phyloP scores from a whole-genome alignment of 1,140 invertebrate species.

The Rhynchophorus ferrugineus region DNA sequence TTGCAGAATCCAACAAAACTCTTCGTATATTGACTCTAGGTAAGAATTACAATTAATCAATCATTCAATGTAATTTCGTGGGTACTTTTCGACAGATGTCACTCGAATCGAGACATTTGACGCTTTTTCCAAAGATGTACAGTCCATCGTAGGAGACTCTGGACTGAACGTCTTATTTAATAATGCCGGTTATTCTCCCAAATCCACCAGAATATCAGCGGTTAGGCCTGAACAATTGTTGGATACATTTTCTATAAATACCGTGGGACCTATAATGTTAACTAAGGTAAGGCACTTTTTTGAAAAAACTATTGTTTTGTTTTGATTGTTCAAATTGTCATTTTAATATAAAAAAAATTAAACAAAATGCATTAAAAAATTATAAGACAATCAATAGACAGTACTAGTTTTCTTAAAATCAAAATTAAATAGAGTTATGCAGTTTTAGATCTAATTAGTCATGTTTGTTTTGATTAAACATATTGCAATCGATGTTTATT shows the following conservation, averaged over 20 bases:
- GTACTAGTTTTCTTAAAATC: too few species aligned
- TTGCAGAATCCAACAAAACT: conserved; percentile 51
- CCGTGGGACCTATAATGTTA: conserved; percentile 73
- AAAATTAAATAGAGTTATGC: too few species aligned
- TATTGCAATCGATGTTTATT: too few species aligned
- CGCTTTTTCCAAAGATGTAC: conserved; percentile 50
- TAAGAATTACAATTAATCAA: conserved; percentile 38
- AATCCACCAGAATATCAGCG: conserved; percentile 61
- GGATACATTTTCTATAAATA: conserved; percentile 66
- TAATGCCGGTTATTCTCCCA: conserved; percentile 73
- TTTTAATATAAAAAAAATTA: too few species aligned
- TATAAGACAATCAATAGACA: too few species aligned
- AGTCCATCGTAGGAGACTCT: conserved; percentile 50
- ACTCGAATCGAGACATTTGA: conserved; percentile 53
- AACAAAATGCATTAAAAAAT: too few species aligned
- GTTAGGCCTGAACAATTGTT: conserved; percentile 64
- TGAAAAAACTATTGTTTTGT: too few species aligned
- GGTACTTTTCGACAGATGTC: conserved; percentile 50
- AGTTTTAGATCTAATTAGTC: too few species aligned
- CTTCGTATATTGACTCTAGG: conserved; percentile 61
- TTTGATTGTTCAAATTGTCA: too few species aligned
- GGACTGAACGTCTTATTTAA: conserved; percentile 81
- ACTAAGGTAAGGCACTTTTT: too few species aligned
- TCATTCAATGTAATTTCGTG: background rate
- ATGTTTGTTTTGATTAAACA: too few species aligned